phyloP scores from a whole-genome alignment of 2,113 vertebrate species.

The Bolborhynchus lineola region DNA sequence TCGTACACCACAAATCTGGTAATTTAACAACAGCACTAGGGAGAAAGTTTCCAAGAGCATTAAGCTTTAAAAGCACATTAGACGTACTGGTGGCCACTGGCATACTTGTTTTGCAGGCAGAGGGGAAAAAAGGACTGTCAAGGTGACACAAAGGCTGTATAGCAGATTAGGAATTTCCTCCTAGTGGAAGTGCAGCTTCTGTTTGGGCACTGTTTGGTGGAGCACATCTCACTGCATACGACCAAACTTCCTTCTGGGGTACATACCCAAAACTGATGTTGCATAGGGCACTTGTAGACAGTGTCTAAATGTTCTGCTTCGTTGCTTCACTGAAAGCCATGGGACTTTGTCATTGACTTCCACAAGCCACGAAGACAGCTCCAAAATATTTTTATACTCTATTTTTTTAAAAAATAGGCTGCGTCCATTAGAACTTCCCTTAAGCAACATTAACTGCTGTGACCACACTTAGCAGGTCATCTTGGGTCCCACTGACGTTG shows the following conservation, averaged over 20 bases:
- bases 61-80: not conserved
- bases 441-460: not conserved
- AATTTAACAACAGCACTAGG: not conserved
- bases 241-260: not conserved
- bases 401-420: not conserved
- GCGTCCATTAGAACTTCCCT: not conserved
- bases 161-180: not conserved
- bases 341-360: not conserved
- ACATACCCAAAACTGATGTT: not conserved
- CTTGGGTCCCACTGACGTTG: not conserved
- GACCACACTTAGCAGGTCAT: slow-evolving; percentile 47
- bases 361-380: not conserved
- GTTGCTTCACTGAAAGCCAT: not conserved
- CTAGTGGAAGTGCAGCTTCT: not conserved
- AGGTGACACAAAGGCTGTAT: not conserved
- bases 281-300: not conserved
- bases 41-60: not conserved
- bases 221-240: not conserved
- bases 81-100: not conserved
- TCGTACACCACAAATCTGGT: not conserved
- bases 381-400: not conserved
- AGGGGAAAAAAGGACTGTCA: not conserved
- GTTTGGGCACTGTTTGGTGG: not conserved
- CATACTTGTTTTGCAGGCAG: not conserved
- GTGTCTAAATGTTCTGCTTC: not conserved